A percentile compares a stretch with the other conserved stretches of the same genome.
Evolutionary conservation across 2,113 vertebrate species (phyloP).

Genomic region (Alexandromys fortis): DNA sequence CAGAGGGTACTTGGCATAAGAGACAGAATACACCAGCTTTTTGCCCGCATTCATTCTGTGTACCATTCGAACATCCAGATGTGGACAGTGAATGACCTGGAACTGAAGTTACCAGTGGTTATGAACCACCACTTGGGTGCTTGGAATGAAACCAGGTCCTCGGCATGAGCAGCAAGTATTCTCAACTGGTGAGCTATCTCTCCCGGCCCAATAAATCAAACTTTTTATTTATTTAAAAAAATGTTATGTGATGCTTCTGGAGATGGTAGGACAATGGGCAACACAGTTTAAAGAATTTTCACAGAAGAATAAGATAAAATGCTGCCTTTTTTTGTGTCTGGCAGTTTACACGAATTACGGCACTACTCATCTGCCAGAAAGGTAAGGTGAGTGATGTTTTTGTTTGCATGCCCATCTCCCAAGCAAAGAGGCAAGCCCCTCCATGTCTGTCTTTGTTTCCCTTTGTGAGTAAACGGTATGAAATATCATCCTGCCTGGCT

Average conservation of each 20-base stretch:
- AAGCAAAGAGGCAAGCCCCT: neutral
- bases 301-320: neutral
- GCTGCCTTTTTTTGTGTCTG: neutral
- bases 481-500: neutral
- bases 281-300: constrained; percentile 14
- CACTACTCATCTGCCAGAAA: neutral
- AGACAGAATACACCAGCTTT: neutral
- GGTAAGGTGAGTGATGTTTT: neutral
- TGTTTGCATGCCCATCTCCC: neutral
- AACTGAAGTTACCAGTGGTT: neutral
- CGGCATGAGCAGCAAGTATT: neutral
- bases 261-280: neutral
- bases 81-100: too few relatives aligned
- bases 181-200: neutral
- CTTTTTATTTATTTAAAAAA: neutral
- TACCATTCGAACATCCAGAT: neutral
- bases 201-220: neutral
- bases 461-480: neutral
- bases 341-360: neutral
- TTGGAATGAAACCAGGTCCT: neutral
- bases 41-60: neutral
- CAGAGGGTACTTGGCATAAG: neutral
- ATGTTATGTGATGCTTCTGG: neutral
- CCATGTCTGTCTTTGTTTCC: neutral
- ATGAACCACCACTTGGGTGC: neutral